phyloP scores from a whole-genome alignment of 2,888 invertebrate genomes.

The Stenurella melanura region DNA sequence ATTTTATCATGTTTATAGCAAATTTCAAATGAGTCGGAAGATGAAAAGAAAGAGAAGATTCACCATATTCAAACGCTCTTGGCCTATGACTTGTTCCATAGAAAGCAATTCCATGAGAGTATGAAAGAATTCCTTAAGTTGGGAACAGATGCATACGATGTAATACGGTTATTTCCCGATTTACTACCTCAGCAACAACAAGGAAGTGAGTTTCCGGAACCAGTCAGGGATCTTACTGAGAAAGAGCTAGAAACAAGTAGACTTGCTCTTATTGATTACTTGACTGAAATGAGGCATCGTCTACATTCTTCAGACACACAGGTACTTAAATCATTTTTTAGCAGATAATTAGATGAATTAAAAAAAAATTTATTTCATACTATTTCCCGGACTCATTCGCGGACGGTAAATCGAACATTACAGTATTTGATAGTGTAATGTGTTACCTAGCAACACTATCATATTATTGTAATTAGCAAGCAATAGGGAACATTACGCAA shows the following conservation, averaged over 20 bases:
- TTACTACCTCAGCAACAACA: conserved; percentile 76
- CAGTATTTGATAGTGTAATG: too few species aligned
- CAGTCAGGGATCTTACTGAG: conserved; percentile 80
- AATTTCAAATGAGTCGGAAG: conserved; percentile 86
- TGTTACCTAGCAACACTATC: too few species aligned
- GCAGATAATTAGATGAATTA: neutral
- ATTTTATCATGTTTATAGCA: conserved; percentile 77
- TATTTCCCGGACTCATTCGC: too few species aligned
- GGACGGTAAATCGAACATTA: too few species aligned
- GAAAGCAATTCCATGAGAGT: conserved; percentile 90
- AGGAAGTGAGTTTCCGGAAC: conserved; percentile 69
- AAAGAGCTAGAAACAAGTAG: conserved; percentile 92
- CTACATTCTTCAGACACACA: conserved; percentile 73
- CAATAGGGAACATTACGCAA: too few species aligned
- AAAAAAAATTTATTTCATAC: too few species aligned
- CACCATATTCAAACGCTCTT: conserved; percentile 92
- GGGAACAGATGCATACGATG: conserved; percentile 95
- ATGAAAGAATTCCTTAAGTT: conserved; percentile 94
- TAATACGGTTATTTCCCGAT: conserved; percentile 95
- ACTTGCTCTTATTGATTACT: conserved; percentile 91
- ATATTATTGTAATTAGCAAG: too few species aligned
- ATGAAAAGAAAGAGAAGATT: conserved; percentile 87
- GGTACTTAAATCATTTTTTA: conserved; percentile 46
- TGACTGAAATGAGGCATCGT: conserved; percentile 84
- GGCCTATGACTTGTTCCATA: conserved; percentile 93